Percentiles rank a stretch among this genome's conserved stretches.
These are phyloP conservation scores for Polypedilum pembai DNA, from an alignment of 1,140 invertebrate species.

Conservation along the genomic window DNA sequence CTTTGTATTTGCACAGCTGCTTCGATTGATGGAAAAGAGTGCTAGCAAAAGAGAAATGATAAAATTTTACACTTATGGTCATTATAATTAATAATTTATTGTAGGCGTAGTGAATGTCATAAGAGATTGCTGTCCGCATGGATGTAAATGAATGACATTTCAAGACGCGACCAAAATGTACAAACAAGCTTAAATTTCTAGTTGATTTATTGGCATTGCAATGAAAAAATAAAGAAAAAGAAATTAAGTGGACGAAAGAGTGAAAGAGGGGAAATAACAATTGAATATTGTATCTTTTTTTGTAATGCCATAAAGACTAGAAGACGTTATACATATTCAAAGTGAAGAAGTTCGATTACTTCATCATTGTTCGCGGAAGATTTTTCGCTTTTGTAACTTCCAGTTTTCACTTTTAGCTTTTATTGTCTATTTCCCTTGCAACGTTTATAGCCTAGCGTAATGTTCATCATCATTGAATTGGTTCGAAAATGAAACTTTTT, in stretches of 20 bases:
- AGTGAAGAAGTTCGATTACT: background rate
- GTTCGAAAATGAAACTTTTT: too few relatives aligned
- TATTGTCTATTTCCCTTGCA: background rate
- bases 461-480: too few relatives aligned
- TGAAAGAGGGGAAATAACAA: too few relatives aligned
- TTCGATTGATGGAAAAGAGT: background rate
- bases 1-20: background rate
- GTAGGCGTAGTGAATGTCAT: background rate
- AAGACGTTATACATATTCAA: background rate
- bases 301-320: background rate
- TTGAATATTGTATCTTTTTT: background rate
- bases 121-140: background rate
- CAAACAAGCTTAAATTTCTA: background rate
- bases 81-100: background rate
- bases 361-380: conserved; percentile 10
- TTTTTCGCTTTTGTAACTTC: conserved; percentile 4
- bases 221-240: background rate
- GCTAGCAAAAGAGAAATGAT: background rate
- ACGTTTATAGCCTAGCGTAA: too few relatives aligned
- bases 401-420: conserved; percentile 5
- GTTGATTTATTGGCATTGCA: background rate
- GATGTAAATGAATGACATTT: background rate
- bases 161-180: too few relatives aligned
- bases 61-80: background rate
- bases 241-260: too few relatives aligned